Conservation (phyloP, 2,113 vertebrate species). For the Phoxinus phoxinus region DNA sequence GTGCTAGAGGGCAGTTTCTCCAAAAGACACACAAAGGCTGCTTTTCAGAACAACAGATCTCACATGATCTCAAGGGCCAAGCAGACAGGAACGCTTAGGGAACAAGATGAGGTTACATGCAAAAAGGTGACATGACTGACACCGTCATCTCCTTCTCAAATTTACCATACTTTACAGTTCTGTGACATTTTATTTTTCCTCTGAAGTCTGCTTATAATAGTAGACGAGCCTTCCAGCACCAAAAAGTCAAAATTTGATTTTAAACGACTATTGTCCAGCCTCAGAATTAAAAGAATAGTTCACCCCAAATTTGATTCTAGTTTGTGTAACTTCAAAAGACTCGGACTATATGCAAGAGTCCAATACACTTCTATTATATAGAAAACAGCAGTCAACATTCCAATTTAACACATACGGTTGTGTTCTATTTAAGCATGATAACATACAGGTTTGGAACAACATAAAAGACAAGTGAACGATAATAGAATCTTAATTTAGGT, state of each 20-base stretch:
- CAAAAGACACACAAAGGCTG: neutral
- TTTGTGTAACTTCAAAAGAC: neutral
- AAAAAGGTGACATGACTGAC: conserved; percentile 22
- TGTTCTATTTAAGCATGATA: neutral
- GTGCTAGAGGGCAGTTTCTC: neutral
- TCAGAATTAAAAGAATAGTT: neutral
- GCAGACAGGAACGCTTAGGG: conserved; percentile 2
- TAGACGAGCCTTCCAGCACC: neutral
- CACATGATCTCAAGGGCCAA: neutral
- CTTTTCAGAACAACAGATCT: conserved; percentile 20
- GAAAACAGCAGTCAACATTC: neutral
- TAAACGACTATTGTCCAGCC: neutral
- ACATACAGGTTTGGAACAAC: neutral
- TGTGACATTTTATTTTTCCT: neutral
- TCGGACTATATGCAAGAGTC: too few species aligned
- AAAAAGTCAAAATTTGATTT: neutral
- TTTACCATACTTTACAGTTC: neutral
- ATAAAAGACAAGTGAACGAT: neutral
- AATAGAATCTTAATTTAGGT: neutral
- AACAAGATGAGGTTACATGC: conserved; percentile 20
- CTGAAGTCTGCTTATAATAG: neutral
- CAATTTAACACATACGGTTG: neutral
- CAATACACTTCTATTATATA: neutral
- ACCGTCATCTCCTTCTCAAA: neutral
- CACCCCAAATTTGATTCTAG: neutral